A percentile compares a stretch with the other conserved stretches of the same genome.
Evolutionary conservation across 2,888 invertebrate species (phyloP).

Genomic region (Lissonota sp.): DNA sequence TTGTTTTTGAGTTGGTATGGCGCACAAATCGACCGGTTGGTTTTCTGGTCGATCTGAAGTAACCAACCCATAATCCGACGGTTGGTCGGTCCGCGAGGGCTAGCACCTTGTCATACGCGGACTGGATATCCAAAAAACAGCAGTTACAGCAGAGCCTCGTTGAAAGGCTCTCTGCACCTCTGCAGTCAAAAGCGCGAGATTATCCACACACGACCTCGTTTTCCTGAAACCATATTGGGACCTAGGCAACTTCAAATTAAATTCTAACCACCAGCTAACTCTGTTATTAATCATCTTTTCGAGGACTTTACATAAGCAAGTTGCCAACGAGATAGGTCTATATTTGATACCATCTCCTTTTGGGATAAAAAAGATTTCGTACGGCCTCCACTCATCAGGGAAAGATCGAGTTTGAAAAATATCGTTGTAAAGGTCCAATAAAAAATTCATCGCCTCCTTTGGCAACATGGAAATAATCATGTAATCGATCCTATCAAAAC

Average conservation of each 20-base stretch:
- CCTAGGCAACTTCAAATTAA: not conserved
- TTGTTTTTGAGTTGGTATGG: no score
- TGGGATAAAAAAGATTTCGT: constrained; percentile 44
- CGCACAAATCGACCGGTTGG: no score
- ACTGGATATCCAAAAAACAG: no score
- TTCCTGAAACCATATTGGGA: constrained; percentile 4
- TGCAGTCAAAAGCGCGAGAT: no score
- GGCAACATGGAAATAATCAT: constrained; percentile 15
- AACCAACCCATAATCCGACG: no score
- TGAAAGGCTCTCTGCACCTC: no score
- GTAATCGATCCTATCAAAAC: constrained; percentile 53
- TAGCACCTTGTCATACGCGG: no score
- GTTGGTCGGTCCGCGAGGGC: no score
- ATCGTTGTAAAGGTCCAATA: constrained; percentile 46
- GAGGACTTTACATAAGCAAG: constrained; percentile 44
- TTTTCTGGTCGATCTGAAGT: no score
- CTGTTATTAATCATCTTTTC: constrained; percentile 53
- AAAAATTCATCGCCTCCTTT: not conserved
- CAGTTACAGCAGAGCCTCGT: no score
- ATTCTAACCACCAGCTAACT: constrained; percentile 39
- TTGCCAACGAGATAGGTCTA: constrained; percentile 53
- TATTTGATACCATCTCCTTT: constrained; percentile 22
- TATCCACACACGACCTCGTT: no score
- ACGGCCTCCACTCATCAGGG: constrained; percentile 33
- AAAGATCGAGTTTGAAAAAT: not conserved